A percentile compares a stretch with the other conserved stretches of the same genome.
Evolutionary conservation across 2,888 invertebrate genomes (phyloP).

Genomic region (Erebia epiphron): DNA sequence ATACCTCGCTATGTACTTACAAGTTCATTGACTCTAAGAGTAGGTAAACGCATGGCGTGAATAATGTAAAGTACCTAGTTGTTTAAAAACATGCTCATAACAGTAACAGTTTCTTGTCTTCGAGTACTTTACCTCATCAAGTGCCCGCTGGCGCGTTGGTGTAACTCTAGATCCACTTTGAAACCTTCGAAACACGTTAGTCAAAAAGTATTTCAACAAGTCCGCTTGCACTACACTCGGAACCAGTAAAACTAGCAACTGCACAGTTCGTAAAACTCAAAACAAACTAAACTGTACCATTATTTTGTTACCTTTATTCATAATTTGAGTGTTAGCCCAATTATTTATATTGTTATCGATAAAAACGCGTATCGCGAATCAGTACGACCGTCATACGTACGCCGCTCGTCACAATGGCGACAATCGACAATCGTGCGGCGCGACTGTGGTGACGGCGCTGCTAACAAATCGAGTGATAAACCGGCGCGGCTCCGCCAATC

Average conservation of each 20-base stretch:
- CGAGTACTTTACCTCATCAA: conserved; percentile 84
- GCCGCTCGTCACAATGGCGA: conserved; percentile 78
- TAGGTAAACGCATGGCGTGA: conserved; percentile 18
- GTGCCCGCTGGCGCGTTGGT: conserved; percentile 90
- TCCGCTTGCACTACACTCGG: conserved; percentile 57
- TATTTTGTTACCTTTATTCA: conserved; percentile 46
- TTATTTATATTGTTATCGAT: conserved; percentile 53
- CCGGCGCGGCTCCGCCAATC: conserved; percentile 69
- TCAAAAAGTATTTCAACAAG: conserved; percentile 49
- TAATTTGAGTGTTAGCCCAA: conserved; percentile 59
- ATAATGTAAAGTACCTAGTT: neutral
- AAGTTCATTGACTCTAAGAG: conserved; percentile 54
- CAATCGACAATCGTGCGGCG: conserved; percentile 79
- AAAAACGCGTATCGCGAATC: conserved; percentile 65
- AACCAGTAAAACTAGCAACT: conserved; percentile 35
- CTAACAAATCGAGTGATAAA: conserved; percentile 80
- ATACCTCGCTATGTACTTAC: conserved; percentile 18
- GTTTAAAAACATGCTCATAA: neutral
- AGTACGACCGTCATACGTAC: conserved; percentile 54
- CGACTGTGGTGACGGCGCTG: conserved; percentile 75
- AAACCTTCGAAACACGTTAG: conserved; percentile 67
- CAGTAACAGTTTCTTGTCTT: conserved; percentile 32
- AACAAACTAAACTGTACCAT: conserved; percentile 47
- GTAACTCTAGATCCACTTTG: conserved; percentile 90
- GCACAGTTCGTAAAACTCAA: conserved; percentile 47